Evolutionary conservation across 2,113 vertebrate genomes (phyloP).

Genomic region (Polypterus senegalus): DNA sequence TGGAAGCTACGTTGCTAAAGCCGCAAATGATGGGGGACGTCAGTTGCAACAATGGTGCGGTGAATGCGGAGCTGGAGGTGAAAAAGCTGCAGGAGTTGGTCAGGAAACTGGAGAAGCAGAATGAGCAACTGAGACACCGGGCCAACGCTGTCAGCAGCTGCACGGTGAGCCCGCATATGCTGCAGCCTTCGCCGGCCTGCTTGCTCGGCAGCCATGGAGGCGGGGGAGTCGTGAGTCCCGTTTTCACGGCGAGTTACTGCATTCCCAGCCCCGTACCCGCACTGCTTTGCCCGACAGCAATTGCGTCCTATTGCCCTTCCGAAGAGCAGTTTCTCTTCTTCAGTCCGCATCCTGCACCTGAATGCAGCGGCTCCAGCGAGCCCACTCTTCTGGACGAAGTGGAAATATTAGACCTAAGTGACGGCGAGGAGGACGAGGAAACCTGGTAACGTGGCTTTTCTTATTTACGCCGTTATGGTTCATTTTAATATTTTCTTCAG

Average conservation of each 20-base stretch:
- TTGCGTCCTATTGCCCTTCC: constrained; percentile 26
- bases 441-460: constrained; percentile 57
- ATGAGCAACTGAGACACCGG: constrained; percentile 76
- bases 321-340: constrained; percentile 71
- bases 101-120: constrained; percentile 79
- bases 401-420: constrained; percentile 66
- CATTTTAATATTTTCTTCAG: background rate
- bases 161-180: constrained; percentile 32
- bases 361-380: constrained; percentile 21
- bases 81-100: constrained; percentile 89
- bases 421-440: constrained; percentile 53
- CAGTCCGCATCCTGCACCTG: constrained; percentile 43
- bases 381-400: constrained; percentile 69
- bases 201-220: constrained; percentile 23
- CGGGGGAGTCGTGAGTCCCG: constrained; percentile 8
- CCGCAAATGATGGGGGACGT: constrained; percentile 56
- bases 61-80: constrained; percentile 84
- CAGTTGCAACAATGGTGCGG: constrained; percentile 51
- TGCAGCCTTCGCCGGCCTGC: constrained; percentile 29
- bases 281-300: constrained; percentile 37
- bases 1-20: constrained; percentile 51
- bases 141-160: constrained; percentile 62
- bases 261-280: constrained; percentile 46
- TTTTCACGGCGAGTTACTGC: constrained; percentile 35
- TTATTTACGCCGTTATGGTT: no score